Conservation (phyloP, 2,888 invertebrate species). For the Busseola fusca region DNA sequence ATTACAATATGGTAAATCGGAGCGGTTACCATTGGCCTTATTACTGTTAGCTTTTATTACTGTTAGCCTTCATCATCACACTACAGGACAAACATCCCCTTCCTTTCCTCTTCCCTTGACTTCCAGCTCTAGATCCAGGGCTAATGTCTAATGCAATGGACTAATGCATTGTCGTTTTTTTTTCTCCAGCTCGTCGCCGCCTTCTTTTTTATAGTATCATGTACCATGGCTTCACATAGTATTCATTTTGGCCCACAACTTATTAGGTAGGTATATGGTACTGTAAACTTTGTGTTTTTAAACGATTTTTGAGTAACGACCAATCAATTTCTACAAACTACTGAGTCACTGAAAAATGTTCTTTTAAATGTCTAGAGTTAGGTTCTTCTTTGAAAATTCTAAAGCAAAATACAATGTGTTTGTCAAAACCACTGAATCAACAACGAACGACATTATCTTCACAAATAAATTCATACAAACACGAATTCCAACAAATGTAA, state of each 20-base stretch:
- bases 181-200: not conserved
- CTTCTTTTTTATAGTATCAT: too few relatives aligned
- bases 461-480: slow-evolving; percentile 40
- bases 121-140: not conserved
- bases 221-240: not conserved
- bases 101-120: not conserved
- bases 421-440: slow-evolving; percentile 16
- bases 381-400: slow-evolving; percentile 13
- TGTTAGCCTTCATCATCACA: not conserved
- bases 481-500: slow-evolving; percentile 49
- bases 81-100: not conserved
- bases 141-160: not conserved
- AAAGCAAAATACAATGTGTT: slow-evolving; percentile 6
- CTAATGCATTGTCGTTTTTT: too few relatives aligned
- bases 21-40: not conserved
- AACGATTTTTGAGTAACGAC: not conserved
- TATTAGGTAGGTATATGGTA: not conserved
- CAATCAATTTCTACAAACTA: not conserved
- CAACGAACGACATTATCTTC: slow-evolving; percentile 43
- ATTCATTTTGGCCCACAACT: not conserved
- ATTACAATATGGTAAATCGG: not conserved
- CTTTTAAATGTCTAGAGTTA: not conserved
- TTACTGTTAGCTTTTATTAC: not conserved
- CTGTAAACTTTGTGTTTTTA: not conserved
- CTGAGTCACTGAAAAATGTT: slow-evolving; percentile 12